Conservation (phyloP, 2,888 invertebrate species). For the Drosophila borborema region DNA sequence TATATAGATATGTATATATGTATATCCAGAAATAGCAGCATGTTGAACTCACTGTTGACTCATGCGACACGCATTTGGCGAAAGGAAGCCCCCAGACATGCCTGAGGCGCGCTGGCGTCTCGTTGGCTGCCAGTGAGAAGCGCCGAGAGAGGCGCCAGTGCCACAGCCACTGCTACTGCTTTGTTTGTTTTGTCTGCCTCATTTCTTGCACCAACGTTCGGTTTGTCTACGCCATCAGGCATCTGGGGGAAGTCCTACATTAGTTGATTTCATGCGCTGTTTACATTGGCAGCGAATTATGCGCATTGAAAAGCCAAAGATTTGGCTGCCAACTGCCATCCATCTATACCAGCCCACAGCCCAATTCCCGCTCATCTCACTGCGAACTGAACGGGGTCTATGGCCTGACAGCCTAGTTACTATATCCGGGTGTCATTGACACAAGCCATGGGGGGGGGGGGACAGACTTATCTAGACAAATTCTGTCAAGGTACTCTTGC, state of each 20-base stretch:
- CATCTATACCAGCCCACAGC: not conserved
- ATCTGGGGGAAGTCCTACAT: slow-evolving; percentile 66
- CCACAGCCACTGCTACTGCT: slow-evolving; percentile 36
- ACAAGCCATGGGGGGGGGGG: not conserved
- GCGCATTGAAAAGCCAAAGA: slow-evolving; percentile 72
- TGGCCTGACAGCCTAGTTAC: slow-evolving; percentile 25
- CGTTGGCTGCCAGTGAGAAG: slow-evolving; percentile 57
- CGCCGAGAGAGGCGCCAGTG: slow-evolving; percentile 39
- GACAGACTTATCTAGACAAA: slow-evolving; percentile 42
- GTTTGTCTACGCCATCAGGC: slow-evolving; percentile 33
- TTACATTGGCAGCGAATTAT: slow-evolving; percentile 80
- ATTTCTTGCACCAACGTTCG: slow-evolving; percentile 45
- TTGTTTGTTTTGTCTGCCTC: slow-evolving; percentile 78
- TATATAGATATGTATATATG: slow-evolving; percentile 6
- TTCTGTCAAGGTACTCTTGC: slow-evolving; percentile 29
- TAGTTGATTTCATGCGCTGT: slow-evolving; percentile 81
- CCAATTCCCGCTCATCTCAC: not conserved
- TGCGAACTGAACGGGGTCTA: slow-evolving; percentile 24
- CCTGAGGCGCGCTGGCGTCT: slow-evolving; percentile 60
- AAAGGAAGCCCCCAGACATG: slow-evolving; percentile 35
- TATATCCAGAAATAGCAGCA: slow-evolving; percentile 22
- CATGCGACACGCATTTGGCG: slow-evolving; percentile 74
- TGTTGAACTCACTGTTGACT: slow-evolving; percentile 59
- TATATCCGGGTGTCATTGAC: slow-evolving; percentile 30
- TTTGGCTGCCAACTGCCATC: slow-evolving; percentile 60